Conservation (phyloP, 2,113 vertebrate genomes). For the Paradoxurus hermaphroditus region DNA sequence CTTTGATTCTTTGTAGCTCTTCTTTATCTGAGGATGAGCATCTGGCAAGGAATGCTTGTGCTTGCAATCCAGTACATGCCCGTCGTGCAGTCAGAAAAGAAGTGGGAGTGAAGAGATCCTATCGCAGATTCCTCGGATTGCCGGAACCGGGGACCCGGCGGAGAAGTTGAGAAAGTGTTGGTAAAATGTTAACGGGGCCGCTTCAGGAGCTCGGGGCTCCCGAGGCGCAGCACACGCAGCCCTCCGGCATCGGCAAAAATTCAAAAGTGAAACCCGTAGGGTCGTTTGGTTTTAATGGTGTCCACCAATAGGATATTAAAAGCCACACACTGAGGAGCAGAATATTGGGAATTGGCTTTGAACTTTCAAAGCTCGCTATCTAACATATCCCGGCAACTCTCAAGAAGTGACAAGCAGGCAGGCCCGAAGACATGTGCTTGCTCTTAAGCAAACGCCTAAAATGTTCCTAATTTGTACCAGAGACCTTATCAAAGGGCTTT, state of each 20-base stretch:
- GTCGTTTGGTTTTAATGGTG: slow-evolving; percentile 45
- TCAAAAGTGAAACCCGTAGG: slow-evolving; percentile 39
- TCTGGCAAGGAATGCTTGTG: slow-evolving; percentile 39
- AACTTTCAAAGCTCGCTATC: slow-evolving; percentile 45
- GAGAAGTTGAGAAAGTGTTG: slow-evolving; percentile 12
- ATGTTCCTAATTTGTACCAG: slow-evolving; percentile 67
- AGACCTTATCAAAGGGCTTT: slow-evolving; percentile 64
- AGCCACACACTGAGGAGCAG: slow-evolving; percentile 45
- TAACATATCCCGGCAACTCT: slow-evolving; percentile 28
- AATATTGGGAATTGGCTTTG: slow-evolving; percentile 58
- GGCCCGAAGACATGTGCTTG: slow-evolving; percentile 51
- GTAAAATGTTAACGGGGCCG: slow-evolving; percentile 28
- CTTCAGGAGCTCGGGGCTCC: slow-evolving; percentile 3
- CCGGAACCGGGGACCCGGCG: background rate
- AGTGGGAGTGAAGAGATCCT: slow-evolving; percentile 19
- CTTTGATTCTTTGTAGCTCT: background rate
- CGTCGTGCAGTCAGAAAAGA: slow-evolving; percentile 3
- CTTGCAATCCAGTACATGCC: background rate
- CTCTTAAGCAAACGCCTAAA: slow-evolving; percentile 57
- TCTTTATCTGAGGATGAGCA: slow-evolving; percentile 4
- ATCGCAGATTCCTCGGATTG: slow-evolving; percentile 13
- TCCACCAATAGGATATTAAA: slow-evolving; percentile 50
- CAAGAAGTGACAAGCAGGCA: slow-evolving; percentile 57
- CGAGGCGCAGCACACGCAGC: slow-evolving; percentile 32
- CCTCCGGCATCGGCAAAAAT: background rate